Conservation (phyloP, 2,113 vertebrate species). For the Calyptomena viridis region DNA sequence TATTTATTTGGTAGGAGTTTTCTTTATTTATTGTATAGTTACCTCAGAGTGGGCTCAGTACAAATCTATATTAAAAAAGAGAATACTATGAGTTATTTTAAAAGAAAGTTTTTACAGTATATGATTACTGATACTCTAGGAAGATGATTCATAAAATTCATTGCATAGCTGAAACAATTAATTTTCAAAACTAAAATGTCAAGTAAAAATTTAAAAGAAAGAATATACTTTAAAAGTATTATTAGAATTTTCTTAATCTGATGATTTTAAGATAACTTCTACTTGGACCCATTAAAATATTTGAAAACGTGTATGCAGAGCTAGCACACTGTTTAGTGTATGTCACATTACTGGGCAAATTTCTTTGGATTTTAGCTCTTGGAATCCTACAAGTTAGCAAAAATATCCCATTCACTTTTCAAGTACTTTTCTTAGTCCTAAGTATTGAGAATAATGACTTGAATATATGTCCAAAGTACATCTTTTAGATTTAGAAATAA, state of each 20-base stretch:
- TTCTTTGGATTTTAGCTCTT: neutral
- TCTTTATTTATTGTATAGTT: neutral
- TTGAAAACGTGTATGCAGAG: neutral
- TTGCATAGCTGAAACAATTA: accelerated
- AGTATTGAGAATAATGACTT: neutral
- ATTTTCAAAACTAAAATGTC: neutral
- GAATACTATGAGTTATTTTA: neutral
- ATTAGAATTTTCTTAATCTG: neutral
- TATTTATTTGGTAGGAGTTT: conserved; percentile 18
- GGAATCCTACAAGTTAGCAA: neutral
- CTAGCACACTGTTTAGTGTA: neutral
- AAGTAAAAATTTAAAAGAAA: neutral
- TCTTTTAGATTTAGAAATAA: neutral
- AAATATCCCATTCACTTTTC: neutral
- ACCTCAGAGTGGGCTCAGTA: neutral
- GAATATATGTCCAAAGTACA: neutral
- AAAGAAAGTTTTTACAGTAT: neutral
- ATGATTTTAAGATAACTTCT: neutral
- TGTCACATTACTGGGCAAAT: neutral
- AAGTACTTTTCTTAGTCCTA: neutral
- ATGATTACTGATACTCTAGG: neutral
- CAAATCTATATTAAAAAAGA: neutral
- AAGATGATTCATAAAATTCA: neutral
- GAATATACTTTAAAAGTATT: neutral
- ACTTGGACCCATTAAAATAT: neutral